Base-by-base conservation (phyloP, 2,797 vertebrate genomes). In the Sebastes hubbsi region DNA sequence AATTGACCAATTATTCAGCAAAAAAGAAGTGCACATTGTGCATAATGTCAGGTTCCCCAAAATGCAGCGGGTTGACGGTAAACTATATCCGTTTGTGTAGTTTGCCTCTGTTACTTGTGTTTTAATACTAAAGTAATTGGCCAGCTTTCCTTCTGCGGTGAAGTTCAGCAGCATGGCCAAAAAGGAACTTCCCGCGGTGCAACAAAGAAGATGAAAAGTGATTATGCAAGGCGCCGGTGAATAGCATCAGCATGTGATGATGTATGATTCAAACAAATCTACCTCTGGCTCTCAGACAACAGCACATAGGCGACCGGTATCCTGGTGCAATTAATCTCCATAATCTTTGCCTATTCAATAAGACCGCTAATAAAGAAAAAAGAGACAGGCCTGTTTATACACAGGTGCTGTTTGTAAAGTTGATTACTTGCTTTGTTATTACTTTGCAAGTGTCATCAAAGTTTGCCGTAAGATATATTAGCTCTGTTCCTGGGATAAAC, bases 1-100 rank as follows among this genome's bases (percentile, higher is more conserved):
- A 95, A 95, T 93, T 92, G 92, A 92, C 87, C 94, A 94, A 94
- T 95, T 94, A 94, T 89, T 95, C 90, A 90, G 81, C 69, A 74
- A 92, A 92, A 78, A 87, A 79, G 85, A 94, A 94, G 87, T 93
- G 95, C 93, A 90, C 83, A 93, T 85, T 92, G 89, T 86, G 94
- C 95, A 93, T 87, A 88, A 90, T 85, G 90, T 86, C 90, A 85
- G 66, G 32, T 66, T 79, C 65, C 65, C 67, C 70, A 81, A 89
- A 94, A 90, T 89, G 76, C 80, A 84, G 90, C 65, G 75, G 86
- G 90, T 58, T 87, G 87, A 83, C 69, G 68, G 72, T 36, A 80
- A 72, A 46, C 76, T 83, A 88, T 46, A 76, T 88, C 32, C 69
- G 54, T 92, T 89, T 87, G 82, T 55, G 63, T 42, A 58, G 65